A percentile compares a stretch with the other conserved stretches of the same genome.
Conservation (phyloP, 2,888 invertebrate species). For the Bellardia pandia region DNA sequence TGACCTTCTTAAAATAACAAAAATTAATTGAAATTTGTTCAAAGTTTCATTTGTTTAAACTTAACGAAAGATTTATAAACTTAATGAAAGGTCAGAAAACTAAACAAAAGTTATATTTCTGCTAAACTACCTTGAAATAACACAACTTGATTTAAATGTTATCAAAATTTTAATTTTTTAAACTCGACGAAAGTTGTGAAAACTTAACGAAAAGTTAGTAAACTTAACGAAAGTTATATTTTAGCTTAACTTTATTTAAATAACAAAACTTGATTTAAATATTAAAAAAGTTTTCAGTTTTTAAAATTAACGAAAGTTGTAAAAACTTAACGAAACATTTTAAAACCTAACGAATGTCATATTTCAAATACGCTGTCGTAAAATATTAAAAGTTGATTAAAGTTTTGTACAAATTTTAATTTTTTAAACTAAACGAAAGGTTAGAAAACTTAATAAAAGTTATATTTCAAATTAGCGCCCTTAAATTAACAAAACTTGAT, state of each 20-base stretch:
- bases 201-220: not conserved
- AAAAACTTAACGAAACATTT: too few relatives aligned
- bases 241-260: not conserved
- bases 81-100: not conserved
- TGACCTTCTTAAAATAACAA: not conserved
- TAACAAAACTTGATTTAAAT: not conserved
- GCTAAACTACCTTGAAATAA: too few relatives aligned
- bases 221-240: too few relatives aligned
- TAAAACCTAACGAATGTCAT: too few relatives aligned
- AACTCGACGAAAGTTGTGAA: not conserved
- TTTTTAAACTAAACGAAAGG: not conserved
- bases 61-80: constrained; percentile 10
- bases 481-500: too few relatives aligned
- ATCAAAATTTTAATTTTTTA: not conserved
- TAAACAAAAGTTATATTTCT: too few relatives aligned
- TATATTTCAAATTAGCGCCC: too few relatives aligned
- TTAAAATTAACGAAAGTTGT: too few relatives aligned
- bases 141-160: too few relatives aligned
- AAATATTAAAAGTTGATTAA: not conserved
- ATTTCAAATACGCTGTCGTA: too few relatives aligned
- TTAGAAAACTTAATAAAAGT: too few relatives aligned
- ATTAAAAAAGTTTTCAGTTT: not conserved
- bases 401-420: not conserved
- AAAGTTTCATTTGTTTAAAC: not conserved
- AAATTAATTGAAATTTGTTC: not conserved